Conservation (phyloP, 2,888 invertebrate genomes). For the Shargacucullia verbasci region DNA sequence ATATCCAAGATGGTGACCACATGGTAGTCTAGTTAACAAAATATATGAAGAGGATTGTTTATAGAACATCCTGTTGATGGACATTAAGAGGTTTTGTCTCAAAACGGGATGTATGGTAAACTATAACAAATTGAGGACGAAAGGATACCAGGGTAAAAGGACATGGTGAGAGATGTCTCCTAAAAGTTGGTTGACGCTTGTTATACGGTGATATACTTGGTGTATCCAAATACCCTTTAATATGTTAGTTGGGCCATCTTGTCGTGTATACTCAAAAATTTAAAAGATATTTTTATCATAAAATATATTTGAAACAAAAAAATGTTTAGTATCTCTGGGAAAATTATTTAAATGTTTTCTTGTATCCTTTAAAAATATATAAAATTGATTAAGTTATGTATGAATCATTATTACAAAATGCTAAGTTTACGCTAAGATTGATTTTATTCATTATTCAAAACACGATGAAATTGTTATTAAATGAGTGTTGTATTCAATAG, state of each 20-base stretch:
- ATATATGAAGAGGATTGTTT: slow-evolving; percentile 81
- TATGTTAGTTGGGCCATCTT: too few relatives aligned
- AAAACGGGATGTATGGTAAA: slow-evolving; percentile 53
- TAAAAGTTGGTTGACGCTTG: slow-evolving; percentile 5
- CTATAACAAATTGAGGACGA: slow-evolving; percentile 52
- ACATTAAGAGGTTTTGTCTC: slow-evolving; percentile 73
- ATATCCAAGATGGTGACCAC: slow-evolving; percentile 65
- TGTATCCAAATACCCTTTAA: neutral
- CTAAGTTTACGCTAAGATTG: too few relatives aligned
- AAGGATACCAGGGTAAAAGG: slow-evolving; percentile 38
- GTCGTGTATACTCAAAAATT: too few relatives aligned
- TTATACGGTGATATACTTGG: slow-evolving; percentile 14
- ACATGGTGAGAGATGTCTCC: slow-evolving; percentile 25
- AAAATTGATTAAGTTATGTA: too few relatives aligned
- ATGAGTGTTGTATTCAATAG: neutral
- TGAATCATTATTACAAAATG: too few relatives aligned
- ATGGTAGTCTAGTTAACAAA: slow-evolving; percentile 81
- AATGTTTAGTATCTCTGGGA: too few relatives aligned
- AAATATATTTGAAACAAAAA: too few relatives aligned
- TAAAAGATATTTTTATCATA: too few relatives aligned
- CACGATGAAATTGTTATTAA: neutral
- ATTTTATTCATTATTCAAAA: too few relatives aligned
- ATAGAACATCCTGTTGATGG: slow-evolving; percentile 76
- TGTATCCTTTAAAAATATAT: too few relatives aligned
- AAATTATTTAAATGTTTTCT: too few relatives aligned